These are phyloP conservation scores for Pogonocichla stellata DNA, from an alignment of 2,113 vertebrate species.

Conservation along the genomic window DNA sequence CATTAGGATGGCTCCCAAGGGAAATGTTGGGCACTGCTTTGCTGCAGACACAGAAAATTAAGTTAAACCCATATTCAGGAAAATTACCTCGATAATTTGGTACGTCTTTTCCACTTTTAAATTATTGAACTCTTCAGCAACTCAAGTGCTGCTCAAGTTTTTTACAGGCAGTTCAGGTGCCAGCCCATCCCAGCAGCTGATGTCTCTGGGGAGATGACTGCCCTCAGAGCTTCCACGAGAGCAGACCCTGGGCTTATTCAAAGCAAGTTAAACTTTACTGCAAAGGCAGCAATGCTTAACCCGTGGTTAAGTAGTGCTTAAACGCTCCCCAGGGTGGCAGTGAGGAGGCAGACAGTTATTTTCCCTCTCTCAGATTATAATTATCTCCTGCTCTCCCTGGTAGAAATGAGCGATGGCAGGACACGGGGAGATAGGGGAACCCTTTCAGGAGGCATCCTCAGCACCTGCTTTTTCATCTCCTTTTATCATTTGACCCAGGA, in stretches of 20 bases:
- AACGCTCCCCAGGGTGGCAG: conserved; percentile 10
- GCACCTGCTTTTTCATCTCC: background rate
- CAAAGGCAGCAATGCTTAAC: background rate
- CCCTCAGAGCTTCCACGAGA: background rate
- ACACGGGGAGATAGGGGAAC: background rate
- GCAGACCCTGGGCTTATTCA: background rate
- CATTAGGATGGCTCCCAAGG: conserved; percentile 43
- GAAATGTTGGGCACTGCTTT: conserved; percentile 20
- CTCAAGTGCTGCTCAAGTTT: background rate
- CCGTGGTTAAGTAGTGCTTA: conserved; percentile 10
- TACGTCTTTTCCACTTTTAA: background rate
- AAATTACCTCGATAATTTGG: conserved; percentile 43
- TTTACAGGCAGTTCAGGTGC: conserved; percentile 1
- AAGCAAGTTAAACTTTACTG: conserved; percentile 1
- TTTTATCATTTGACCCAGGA: background rate
- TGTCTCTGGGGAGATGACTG: background rate
- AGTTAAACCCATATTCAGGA: conserved; percentile 19
- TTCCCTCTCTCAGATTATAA: background rate
- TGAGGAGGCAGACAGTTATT: background rate
- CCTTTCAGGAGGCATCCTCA: background rate
- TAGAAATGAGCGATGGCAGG: background rate
- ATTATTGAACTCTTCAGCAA: background rate
- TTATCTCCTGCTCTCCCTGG: background rate
- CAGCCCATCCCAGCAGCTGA: background rate
- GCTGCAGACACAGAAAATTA: conserved; percentile 34